phyloP scores from a whole-genome alignment of 37 sponge, comb jelly and placozoan species.

The Hormiphora californensis region DNA sequence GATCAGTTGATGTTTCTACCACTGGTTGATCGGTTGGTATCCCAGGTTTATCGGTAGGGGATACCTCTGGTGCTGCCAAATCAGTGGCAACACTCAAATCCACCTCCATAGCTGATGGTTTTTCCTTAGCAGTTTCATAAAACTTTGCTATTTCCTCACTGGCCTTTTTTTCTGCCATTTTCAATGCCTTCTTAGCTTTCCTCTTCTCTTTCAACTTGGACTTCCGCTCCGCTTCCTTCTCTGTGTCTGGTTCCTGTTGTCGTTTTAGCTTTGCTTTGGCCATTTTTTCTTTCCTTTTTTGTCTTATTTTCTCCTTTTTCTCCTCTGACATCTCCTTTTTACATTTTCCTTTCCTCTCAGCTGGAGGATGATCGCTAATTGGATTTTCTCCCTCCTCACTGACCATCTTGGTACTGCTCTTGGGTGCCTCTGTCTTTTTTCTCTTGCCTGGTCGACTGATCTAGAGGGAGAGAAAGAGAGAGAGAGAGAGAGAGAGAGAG shows the following conservation, averaged over 20 bases:
- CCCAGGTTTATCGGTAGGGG: no score
- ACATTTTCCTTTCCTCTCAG: background rate
- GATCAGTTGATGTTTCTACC: no score
- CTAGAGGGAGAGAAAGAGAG: background rate
- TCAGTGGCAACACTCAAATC: no score
- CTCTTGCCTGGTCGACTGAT: conserved; percentile 1
- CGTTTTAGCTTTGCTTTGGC: background rate
- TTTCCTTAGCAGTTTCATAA: no score
- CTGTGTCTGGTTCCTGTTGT: conserved; percentile 29
- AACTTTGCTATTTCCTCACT: no score
- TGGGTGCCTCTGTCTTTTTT: background rate
- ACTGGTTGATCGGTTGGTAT: no score
- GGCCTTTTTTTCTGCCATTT: background rate
- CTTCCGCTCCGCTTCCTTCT: background rate
- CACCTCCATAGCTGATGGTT: no score
- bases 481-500: no score
- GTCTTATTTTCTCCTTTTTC: background rate
- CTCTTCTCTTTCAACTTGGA: background rate
- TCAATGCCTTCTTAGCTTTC: background rate
- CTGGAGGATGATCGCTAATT: background rate
- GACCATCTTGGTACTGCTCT: background rate
- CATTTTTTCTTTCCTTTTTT: background rate
- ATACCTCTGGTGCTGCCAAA: no score
- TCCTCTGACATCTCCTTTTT: background rate
- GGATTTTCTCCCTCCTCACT: background rate